Percentiles rank a stretch among this genome's conserved stretches.
These are phyloP conservation scores for Heliornis fulica DNA, from an alignment of 2,113 vertebrate genomes.

Conservation along the genomic window DNA sequence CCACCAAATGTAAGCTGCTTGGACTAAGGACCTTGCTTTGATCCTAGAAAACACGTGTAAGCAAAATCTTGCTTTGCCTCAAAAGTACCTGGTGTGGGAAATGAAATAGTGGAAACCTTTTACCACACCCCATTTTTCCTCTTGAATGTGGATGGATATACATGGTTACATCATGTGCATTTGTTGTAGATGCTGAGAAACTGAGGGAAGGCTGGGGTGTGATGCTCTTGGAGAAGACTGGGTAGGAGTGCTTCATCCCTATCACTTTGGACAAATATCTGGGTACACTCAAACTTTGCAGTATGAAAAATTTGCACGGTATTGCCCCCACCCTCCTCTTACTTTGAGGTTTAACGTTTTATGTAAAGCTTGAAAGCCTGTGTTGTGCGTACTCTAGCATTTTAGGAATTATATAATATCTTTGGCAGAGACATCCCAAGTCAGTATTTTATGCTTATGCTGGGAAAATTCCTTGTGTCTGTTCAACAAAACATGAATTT, in stretches of 20 bases:
- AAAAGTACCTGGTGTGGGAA: neutral
- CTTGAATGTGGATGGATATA: neutral
- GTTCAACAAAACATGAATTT: neutral
- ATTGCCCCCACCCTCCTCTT: fast-evolving
- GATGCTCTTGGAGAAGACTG: neutral
- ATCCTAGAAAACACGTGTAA: neutral
- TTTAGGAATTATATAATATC: neutral
- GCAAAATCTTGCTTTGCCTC: neutral
- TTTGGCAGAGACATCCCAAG: neutral
- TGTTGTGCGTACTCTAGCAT: neutral
- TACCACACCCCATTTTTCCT: neutral
- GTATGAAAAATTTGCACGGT: neutral
- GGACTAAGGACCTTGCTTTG: neutral
- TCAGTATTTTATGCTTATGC: neutral
- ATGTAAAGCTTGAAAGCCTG: neutral
- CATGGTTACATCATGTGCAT: fast-evolving
- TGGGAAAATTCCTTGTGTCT: neutral
- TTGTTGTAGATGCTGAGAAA: neutral
- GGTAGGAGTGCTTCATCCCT: neutral
- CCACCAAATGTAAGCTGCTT: neutral
- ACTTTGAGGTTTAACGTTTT: neutral
- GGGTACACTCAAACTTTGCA: neutral
- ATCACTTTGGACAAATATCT: neutral
- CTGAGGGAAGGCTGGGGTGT: neutral
- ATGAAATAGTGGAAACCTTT: neutral